A percentile compares a stretch with the other conserved stretches of the same genome.
phyloP scores from a whole-genome alignment of 2,888 invertebrate genomes.

The Blera fallax region DNA sequence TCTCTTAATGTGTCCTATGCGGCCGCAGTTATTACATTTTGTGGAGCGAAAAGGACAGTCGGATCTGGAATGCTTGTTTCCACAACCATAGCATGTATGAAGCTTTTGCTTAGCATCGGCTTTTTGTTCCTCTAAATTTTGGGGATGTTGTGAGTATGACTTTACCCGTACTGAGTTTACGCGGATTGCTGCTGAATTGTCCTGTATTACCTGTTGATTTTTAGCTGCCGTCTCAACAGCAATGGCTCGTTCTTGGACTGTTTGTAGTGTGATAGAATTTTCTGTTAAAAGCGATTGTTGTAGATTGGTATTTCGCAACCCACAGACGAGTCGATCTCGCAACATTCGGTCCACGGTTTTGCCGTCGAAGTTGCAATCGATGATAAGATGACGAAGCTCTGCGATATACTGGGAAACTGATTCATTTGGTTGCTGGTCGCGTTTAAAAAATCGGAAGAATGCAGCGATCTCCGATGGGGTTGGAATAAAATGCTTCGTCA shows the following conservation, averaged over 20 bases:
- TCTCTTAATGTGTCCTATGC: not conserved
- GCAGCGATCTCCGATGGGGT: conserved; percentile 5
- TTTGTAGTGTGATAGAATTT: not conserved
- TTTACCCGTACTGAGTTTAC: not conserved
- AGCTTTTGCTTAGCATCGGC: not conserved
- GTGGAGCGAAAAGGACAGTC: not conserved
- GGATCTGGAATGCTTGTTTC: not conserved
- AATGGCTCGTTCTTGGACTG: not conserved
- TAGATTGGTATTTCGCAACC: not conserved
- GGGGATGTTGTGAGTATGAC: not conserved
- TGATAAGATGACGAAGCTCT: not conserved
- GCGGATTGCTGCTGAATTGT: not conserved
- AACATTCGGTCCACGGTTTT: not conserved
- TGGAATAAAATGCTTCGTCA: not conserved
- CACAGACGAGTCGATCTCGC: no score
- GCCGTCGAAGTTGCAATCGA: not conserved
- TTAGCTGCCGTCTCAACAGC: not conserved
- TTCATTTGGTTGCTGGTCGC: not conserved
- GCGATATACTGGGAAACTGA: not conserved
- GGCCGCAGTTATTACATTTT: not conserved
- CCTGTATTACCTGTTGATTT: not conserved
- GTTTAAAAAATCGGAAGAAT: conserved; percentile 1
- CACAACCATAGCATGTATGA: not conserved
- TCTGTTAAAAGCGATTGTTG: not conserved
- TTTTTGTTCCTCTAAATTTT: not conserved